A percentile compares a stretch with the other conserved stretches of the same genome.
Conservation (phyloP, 2,797 vertebrate genomes). For the Sebastiscus tertius region DNA sequence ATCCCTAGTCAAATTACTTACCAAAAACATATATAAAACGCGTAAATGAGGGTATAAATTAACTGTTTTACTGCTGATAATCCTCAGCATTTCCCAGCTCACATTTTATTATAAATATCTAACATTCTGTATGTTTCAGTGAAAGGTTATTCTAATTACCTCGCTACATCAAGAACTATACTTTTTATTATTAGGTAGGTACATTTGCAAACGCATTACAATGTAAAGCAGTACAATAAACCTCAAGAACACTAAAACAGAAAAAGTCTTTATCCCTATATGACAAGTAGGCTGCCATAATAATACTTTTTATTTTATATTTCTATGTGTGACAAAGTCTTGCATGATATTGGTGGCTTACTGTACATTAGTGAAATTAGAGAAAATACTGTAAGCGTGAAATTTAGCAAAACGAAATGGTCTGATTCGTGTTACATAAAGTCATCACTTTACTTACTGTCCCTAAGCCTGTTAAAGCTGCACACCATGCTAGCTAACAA, state of each 20-base stretch:
- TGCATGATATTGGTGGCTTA: background rate
- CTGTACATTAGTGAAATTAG: background rate
- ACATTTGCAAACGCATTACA: background rate
- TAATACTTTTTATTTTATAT: background rate
- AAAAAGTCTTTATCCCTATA: background rate
- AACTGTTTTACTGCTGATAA: background rate
- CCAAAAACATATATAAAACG: background rate
- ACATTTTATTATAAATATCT: background rate
- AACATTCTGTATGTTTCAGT: background rate
- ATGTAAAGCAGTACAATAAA: background rate
- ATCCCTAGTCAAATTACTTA: background rate
- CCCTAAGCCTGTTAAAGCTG: background rate
- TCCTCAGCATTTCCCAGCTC: background rate
- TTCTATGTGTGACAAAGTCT: background rate
- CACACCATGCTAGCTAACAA: background rate
- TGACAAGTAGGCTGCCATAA: background rate
- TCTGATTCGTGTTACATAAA: background rate
- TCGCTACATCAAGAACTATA: background rate
- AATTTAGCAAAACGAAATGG: background rate
- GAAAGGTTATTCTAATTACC: background rate
- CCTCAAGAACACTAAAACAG: background rate
- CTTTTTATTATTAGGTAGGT: background rate
- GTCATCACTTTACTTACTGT: background rate
- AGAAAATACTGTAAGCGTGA: background rate
- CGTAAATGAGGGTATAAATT: background rate